Percentiles rank a stretch among this genome's conserved stretches.
phyloP scores from a whole-genome alignment of 2,797 vertebrate genomes.

The Lophotriccus pileatus region DNA sequence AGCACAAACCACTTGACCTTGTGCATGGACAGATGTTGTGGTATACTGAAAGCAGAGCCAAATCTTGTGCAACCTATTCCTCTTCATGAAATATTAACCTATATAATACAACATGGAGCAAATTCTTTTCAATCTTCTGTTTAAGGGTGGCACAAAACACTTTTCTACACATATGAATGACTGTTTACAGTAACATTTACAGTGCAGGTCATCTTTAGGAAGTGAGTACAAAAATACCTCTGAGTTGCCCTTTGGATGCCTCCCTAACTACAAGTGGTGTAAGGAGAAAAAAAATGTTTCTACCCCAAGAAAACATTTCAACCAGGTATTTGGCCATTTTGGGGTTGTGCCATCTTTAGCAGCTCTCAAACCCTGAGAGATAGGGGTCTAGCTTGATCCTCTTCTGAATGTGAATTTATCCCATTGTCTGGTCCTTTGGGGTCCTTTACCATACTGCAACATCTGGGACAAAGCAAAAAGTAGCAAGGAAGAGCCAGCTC shows the following conservation, averaged over 20 bases:
- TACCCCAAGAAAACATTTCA: not conserved
- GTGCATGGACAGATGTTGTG: not conserved
- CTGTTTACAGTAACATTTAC: not conserved
- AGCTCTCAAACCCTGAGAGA: not conserved
- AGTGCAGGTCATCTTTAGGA: not conserved
- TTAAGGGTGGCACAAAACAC: not conserved
- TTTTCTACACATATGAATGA: not conserved
- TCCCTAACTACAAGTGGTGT: not conserved
- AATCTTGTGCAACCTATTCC: not conserved
- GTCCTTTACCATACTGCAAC: not conserved
- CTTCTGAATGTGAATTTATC: not conserved
- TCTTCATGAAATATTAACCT: not conserved
- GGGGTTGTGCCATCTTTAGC: not conserved
- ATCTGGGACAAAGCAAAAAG: not conserved
- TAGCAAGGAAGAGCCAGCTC: not conserved
- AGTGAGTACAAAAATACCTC: not conserved
- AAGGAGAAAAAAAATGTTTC: not conserved
- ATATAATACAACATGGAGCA: not conserved
- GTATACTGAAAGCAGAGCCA: not conserved
- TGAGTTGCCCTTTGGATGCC: not conserved
- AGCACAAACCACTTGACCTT: not conserved
- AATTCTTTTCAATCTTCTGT: not conserved
- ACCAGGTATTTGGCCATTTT: not conserved
- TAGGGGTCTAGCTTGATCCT: not conserved
- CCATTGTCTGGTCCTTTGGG: not conserved